These are phyloP conservation scores for Hydrozoanthus gracilis DNA, from an alignment of 92 coral and sea anemone genomes.

Conservation along the genomic window DNA sequence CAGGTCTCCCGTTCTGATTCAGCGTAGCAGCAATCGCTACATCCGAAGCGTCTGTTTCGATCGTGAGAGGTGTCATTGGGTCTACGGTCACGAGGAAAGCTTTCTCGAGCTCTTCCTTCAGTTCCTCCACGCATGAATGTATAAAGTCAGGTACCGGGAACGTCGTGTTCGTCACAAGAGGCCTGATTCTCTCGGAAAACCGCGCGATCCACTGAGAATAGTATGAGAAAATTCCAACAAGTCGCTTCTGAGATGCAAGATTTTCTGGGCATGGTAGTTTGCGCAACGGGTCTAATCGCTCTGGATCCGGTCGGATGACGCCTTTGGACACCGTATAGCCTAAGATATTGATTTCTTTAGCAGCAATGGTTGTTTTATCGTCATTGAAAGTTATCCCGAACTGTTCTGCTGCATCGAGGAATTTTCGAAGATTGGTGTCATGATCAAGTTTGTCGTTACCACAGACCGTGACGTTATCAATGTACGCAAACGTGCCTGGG, in stretches of 20 bases:
- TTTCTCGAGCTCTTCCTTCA: too few species aligned
- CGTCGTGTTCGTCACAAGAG: too few species aligned
- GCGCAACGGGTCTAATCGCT: constrained; percentile 19
- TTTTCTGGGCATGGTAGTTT: constrained; percentile 33
- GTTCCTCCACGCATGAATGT: too few species aligned
- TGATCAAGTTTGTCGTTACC: too few species aligned
- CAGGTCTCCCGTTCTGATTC: too few species aligned
- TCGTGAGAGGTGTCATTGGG: too few species aligned
- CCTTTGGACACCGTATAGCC: constrained; percentile 29
- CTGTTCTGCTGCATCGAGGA: not conserved
- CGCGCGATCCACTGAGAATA: constrained; percentile 19
- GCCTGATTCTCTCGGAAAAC: not conserved
- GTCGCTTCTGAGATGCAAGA: constrained; percentile 17
- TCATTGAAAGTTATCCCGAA: not conserved
- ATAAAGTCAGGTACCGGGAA: too few species aligned
- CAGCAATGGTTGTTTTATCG: not conserved
- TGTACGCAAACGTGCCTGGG: constrained; percentile 56
- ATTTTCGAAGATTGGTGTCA: not conserved
- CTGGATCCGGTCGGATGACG: constrained; percentile 32
- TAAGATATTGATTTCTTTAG: constrained; percentile 5
- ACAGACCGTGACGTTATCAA: not conserved
- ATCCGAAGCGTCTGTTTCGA: too few species aligned
- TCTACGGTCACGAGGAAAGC: too few species aligned
- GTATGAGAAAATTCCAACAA: constrained; percentile 17
- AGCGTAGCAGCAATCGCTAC: too few species aligned